Percentiles rank a stretch among this genome's conserved stretches.
These are phyloP conservation scores for Xenopus tropicalis DNA, from an alignment of 2,113 vertebrate species.

Conservation along the genomic window UCB_Xtro_10.0 CM004448.2:105374501-105375000, in stretches of 20 bases:
- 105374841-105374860: background rate
- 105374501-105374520: no score
- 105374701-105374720: slow-evolving; percentile 13
- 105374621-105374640: background rate
- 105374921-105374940: no score
- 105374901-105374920: no score
- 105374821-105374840: background rate
- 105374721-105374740: slow-evolving; percentile 20
- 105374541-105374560: no score
- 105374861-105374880: no score
- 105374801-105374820: background rate
- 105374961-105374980: no score
- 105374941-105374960: no score
- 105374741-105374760: slow-evolving; percentile 33
- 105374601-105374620: background rate
- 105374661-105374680: slow-evolving; percentile 13
- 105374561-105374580: no score
- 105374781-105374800: slow-evolving; percentile 3
- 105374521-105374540: no score
- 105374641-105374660: slow-evolving; percentile 4
- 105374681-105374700: slow-evolving; percentile 13
- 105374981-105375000: no score
- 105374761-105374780: slow-evolving; percentile 27
- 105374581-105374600: background rate
- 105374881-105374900: no score